Evolutionary conservation across 1,140 invertebrate species (phyloP), one percentile per base, ranked within the genome.

Genomic region (Drosophila arizonae): DNA sequence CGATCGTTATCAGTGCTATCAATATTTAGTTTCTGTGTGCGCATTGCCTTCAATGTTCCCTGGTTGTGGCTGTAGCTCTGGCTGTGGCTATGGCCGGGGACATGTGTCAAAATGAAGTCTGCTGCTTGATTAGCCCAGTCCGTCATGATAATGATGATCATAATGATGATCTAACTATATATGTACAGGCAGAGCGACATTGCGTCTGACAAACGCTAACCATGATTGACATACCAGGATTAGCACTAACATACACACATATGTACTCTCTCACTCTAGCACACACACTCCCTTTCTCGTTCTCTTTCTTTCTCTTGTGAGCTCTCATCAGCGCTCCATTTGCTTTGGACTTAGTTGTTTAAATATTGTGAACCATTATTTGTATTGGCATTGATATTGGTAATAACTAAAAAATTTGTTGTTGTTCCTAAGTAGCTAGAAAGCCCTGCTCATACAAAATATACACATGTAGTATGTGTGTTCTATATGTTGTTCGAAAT

Each of bases 301-400:
- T 26, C 39, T 43, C 36, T 51, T 2, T 36, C 13, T n/a, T 10
- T 3, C 48, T 5, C 15, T 36, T 48, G 60, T n/a, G 17, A 75
- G 63, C 78, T 82, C 67, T 82, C 43, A 33, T 30, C 26, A 30
- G 52, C 30, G 52, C 30, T 55, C 30, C 81, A 81, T 86, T 87
- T 87, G 65, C 69, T 69, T 77, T 87, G 66, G 82, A 64, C 76
- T 87, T 82, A 87, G 79, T 82, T 87, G 72, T 69, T 57, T 62
- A 87, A 87, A 87, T 79, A 84, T 45, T 62, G 43, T 66, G 46
- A 30, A 39, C 33, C 65, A 36, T 26, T 88, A 73, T 87, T 79
- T 88, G 78, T 81, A 86, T 87, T 86, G 84, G 63, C 76, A 79
- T 66, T 73, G 84, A 87, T 88, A 88, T 87, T 79, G 79, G 76